Percentiles rank a stretch among this genome's conserved stretches.
Evolutionary conservation across 2,113 vertebrate species (phyloP).

Genomic region (Laticauda colubrina): DNA sequence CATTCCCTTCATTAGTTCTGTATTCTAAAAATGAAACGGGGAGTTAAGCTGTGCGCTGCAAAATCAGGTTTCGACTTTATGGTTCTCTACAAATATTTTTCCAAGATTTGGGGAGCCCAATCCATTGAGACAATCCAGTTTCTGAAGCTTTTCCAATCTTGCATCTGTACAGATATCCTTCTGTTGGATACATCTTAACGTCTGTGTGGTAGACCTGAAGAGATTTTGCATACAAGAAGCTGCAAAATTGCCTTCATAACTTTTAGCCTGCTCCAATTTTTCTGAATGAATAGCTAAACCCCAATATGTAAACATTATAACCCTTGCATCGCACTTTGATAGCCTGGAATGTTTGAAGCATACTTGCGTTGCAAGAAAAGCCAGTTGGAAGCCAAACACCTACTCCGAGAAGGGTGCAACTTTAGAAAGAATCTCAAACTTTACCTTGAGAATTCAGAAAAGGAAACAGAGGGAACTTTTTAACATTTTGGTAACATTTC

Average conservation of each 20-base stretch:
- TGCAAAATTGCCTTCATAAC: not conserved
- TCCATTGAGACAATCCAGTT: not conserved
- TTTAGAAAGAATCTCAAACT: not conserved
- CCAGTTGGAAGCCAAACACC: not conserved
- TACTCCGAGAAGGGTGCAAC: not conserved
- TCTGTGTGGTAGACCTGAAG: not conserved
- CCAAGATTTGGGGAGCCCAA: not conserved
- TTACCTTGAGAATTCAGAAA: not conserved
- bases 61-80: not conserved
- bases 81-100: not conserved
- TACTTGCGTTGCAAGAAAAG: not conserved
- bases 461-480: not conserved
- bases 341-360: not conserved
- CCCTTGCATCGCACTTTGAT: not conserved
- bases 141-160: not conserved
- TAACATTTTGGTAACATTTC: not conserved
- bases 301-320: constrained; percentile 3
- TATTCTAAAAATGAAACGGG: not conserved
- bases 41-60: not conserved
- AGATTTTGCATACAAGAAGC: not conserved
- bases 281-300: not conserved
- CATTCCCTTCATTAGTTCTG: not conserved
- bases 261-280: not conserved
- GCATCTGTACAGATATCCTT: not conserved
- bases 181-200: not conserved